Percentiles rank a stretch among this genome's conserved stretches.
These are phyloP conservation scores for Cherax quadricarinatus DNA, from an alignment of 1,140 invertebrate genomes.

Conservation along the genomic window DNA sequence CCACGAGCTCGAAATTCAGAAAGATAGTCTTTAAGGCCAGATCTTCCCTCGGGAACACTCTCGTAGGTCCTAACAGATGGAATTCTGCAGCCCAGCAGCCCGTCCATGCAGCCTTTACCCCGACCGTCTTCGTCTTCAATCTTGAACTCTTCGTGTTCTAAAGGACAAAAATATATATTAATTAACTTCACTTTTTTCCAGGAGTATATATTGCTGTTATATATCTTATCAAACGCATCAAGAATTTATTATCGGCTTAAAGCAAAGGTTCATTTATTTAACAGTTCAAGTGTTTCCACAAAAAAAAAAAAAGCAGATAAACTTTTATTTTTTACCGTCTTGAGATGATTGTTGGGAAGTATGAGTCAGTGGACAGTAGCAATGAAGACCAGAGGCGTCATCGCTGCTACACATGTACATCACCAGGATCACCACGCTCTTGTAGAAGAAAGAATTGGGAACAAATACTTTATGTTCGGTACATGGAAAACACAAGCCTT, in stretches of 20 bases:
- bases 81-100: slow-evolving; percentile 32
- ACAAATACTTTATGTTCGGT: too few species aligned
- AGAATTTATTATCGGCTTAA: neutral
- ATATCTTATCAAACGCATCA: too few species aligned
- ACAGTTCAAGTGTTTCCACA: neutral
- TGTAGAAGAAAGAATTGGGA: neutral
- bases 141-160: neutral
- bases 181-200: neutral
- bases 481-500: too few species aligned
- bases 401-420: neutral
- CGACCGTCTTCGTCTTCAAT: neutral
- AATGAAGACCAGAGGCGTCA: neutral
- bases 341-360: neutral
- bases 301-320: neutral
- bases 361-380: neutral
- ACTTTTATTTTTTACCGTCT: neutral
- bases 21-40: slow-evolving; percentile 3
- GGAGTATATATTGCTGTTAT: neutral
- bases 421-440: slow-evolving; percentile 9
- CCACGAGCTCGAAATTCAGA: slow-evolving; percentile 36
- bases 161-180: neutral
- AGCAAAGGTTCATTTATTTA: too few species aligned
- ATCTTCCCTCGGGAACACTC: neutral
- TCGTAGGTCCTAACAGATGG: neutral
- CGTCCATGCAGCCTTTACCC: slow-evolving; percentile 30